phyloP scores from a whole-genome alignment of 2,797 vertebrate species.

The Arctocebus calabarensis region DNA sequence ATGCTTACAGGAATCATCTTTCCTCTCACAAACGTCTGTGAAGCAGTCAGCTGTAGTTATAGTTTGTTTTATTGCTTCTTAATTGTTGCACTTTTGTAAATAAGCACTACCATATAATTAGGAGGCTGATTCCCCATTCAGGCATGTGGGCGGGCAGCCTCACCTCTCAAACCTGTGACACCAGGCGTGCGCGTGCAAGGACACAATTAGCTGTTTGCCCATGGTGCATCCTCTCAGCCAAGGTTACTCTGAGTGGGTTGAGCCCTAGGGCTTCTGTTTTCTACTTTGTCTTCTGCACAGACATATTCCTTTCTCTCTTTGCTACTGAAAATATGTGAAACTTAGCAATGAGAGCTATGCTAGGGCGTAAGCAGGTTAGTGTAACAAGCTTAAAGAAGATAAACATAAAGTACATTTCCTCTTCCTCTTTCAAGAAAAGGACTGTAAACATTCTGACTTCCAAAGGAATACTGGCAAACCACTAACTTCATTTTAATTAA shows the following conservation, averaged over 20 bases:
- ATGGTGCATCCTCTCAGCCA: conserved; percentile 67
- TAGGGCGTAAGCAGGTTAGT: conserved; percentile 62
- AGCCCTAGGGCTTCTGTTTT: conserved; percentile 73
- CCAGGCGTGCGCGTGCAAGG: conserved; percentile 60
- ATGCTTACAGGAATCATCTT: conserved; percentile 47
- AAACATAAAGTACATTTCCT: conserved; percentile 66
- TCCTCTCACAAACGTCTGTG: neutral
- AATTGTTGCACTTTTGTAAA: conserved; percentile 52
- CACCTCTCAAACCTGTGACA: conserved; percentile 63
- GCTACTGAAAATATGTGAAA: conserved; percentile 55
- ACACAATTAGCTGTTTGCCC: conserved; percentile 37
- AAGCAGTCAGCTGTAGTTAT: neutral
- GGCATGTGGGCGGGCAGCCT: conserved; percentile 69
- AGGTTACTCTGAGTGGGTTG: conserved; percentile 66
- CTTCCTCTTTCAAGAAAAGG: conserved; percentile 75
- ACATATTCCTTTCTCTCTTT: conserved; percentile 71
- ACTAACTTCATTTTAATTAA: conserved; percentile 52
- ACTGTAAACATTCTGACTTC: conserved; percentile 36
- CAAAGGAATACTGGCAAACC: conserved; percentile 58
- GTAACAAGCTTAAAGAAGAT: conserved; percentile 67
- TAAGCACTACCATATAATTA: conserved; percentile 58
- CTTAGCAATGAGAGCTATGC: conserved; percentile 60
- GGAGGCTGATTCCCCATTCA: conserved; percentile 67
- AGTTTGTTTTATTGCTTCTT: conserved; percentile 62
- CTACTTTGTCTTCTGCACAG: conserved; percentile 59